Conservation (phyloP, 2,888 invertebrate genomes). For the Drosophila quasianomalipes region DNA sequence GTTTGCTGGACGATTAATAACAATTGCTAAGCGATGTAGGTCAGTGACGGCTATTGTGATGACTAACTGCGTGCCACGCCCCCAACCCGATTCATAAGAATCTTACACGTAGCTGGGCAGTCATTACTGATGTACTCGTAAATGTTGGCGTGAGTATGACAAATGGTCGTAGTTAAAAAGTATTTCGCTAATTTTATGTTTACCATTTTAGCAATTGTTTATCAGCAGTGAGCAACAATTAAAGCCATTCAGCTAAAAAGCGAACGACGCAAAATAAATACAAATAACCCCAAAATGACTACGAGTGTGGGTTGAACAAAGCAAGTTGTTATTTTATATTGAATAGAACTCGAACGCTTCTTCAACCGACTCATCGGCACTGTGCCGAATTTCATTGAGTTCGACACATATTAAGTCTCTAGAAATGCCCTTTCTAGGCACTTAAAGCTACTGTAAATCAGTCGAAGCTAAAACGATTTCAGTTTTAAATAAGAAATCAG, state of each 20-base stretch:
- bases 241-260: slow-evolving; percentile 20
- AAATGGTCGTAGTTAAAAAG: slow-evolving; percentile 33
- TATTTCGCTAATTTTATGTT: slow-evolving; percentile 30
- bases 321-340: slow-evolving; percentile 11
- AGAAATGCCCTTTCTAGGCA: not conserved
- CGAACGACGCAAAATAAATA: slow-evolving; percentile 47
- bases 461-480: not conserved
- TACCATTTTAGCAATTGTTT: slow-evolving; percentile 44
- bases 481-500: not conserved
- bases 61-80: slow-evolving; percentile 28
- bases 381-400: not conserved
- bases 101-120: slow-evolving; percentile 3
- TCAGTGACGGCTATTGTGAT: slow-evolving; percentile 48
- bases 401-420: not conserved
- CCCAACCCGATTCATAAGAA: not conserved
- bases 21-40: slow-evolving; percentile 38
- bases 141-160: slow-evolving; percentile 33
- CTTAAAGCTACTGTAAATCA: not conserved
- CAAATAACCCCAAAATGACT: slow-evolving; percentile 14
- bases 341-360: slow-evolving; percentile 12
- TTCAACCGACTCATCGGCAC: not conserved
- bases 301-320: slow-evolving; percentile 34
- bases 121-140: slow-evolving; percentile 5
- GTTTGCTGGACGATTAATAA: slow-evolving; percentile 1
- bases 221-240: slow-evolving; percentile 47